Base-by-base conservation (phyloP, 2,797 vertebrate genomes). In the Apogon talboti region DNA sequence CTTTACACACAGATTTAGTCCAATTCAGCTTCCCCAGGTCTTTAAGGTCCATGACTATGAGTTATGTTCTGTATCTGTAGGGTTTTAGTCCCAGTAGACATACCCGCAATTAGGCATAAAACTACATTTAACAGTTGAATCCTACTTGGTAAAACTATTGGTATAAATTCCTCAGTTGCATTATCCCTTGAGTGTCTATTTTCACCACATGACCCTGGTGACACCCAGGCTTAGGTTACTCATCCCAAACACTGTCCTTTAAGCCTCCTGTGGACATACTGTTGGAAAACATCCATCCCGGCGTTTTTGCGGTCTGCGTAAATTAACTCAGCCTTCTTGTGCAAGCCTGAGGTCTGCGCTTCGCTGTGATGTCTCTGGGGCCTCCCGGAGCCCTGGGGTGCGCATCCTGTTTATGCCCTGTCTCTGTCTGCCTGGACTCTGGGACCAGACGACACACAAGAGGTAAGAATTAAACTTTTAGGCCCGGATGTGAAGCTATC, bases 361-460 rank as follows among this genome's bases (percentile, higher is more conserved):
- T 49, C 0, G 13, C 15, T 1, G 33, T 77, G 57, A 74, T 87
- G 84, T 87, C 71, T 86, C 78, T 53, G 63, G 63, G 84, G 86
- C 78, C 79, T 55, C 72, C 12, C 24, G n/a, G 59, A 64, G 71
- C 74, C 83, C 87, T 61, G 51, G 74, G 80, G 90, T 85, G 83
- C 65, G 66, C 86, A 89, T 92, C 92, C 91, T 93, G 91, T 92
- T 88, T 86, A 86, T 74, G 76, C 70, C 79, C 76, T 51, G 67
- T 58, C 71, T 64, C 64, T 73, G 63, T 11, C 68, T 72, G 50
- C 6, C 50, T 55, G 61, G 10, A 19, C 41, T 43, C 43, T 19
- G 52, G n/a, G 12, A 43, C 53, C 64, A 74, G 58, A 76, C 69
- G 37, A 47, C 49, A 71, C 47, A 46, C 52, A 28, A 35, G 33